A percentile compares a stretch with the other conserved stretches of the same genome.
Evolutionary conservation across 2,888 invertebrate genomes (phyloP).

Genomic region (Phalangium opilio): DNA sequence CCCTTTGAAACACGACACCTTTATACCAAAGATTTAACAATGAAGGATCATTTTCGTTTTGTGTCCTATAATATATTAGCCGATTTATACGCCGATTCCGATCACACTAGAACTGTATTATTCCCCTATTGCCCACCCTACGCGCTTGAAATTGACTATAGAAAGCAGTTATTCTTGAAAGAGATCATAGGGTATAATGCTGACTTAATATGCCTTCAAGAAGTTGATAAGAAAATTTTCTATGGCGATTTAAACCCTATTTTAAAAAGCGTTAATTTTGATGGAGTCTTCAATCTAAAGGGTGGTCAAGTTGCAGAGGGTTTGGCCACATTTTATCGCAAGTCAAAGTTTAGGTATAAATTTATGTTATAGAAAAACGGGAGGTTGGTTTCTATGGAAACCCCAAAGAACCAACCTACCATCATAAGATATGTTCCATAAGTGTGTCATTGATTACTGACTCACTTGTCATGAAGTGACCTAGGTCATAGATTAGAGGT

Average conservation of each 20-base stretch:
- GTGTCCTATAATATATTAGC: conserved; percentile 82
- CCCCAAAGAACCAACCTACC: no score
- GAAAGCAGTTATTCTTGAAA: conserved; percentile 66
- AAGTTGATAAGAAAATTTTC: conserved; percentile 70
- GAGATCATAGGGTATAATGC: conserved; percentile 77
- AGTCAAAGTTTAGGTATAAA: conserved; percentile 49
- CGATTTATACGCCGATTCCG: conserved; percentile 75
- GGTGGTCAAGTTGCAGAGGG: conserved; percentile 63
- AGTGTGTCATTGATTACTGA: not conserved
- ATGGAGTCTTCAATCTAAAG: conserved; percentile 51
- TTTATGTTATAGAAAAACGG: conserved; percentile 6
- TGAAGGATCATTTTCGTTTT: conserved; percentile 50
- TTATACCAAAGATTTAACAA: conserved; percentile 46
- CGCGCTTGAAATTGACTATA: conserved; percentile 64
- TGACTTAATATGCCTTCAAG: conserved; percentile 81
- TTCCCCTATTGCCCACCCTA: conserved; percentile 72
- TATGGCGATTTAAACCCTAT: conserved; percentile 45
- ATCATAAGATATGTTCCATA: conserved; percentile 3
- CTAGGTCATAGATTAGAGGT: no score
- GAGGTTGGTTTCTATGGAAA: not conserved
- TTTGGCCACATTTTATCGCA: conserved; percentile 56
- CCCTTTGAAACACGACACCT: conserved; percentile 65
- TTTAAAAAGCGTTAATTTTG: conserved; percentile 40
- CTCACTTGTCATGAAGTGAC: not conserved
- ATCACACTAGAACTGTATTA: conserved; percentile 50